Evolutionary conservation across 2,113 vertebrate genomes (phyloP), one percentile per base, ranked within the genome.

Genomic region (Myiagra hebetior): DNA sequence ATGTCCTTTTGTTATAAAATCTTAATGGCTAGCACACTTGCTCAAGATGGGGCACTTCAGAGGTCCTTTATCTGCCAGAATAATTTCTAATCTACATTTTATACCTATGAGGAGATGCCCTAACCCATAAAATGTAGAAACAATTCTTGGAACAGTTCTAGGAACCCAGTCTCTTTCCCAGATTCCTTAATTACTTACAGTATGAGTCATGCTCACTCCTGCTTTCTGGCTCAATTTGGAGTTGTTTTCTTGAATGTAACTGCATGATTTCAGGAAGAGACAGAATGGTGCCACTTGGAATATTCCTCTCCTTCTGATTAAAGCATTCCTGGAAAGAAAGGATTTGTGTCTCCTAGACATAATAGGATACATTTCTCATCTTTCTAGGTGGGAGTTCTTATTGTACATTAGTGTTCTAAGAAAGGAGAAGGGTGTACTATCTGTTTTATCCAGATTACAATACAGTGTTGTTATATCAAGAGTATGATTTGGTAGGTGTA

Each of bases 261-360:
- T 70, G 47, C 53, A 28, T 35, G 33, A 74, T 89, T 88, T 95
- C 68, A 93, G 52, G 59, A 83, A 49, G 14, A 93, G 44, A 72
- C 18, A 28, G 72, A 74, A 44, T 44, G 30, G 30, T 89, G 79
- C 64, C 64, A 41, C 67, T 90, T 94, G 92, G 87, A 94, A 94
- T 85, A 89, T 65, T 52, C 37, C 30, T 63, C 23, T 50, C 13
- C 28, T 76, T 90, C 49, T 86, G 83, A 83, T 86, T 86, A 91
- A 86, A 62, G 21, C 44, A 81, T 84, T 97, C 91, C 76, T 97
- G 91, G 79, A 92, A 97, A 94, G 91, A 84, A 78, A 77, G 55
- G 2, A 6, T 85, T 93, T 94, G 59, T 85, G 37, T 73, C 72
- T 92, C 31, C 37, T 84, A 84, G 39, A 35, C 6, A 1, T 67